These are phyloP conservation scores for Vidua macroura DNA, from an alignment of 2,113 vertebrate species.

Conservation along the genomic window DNA sequence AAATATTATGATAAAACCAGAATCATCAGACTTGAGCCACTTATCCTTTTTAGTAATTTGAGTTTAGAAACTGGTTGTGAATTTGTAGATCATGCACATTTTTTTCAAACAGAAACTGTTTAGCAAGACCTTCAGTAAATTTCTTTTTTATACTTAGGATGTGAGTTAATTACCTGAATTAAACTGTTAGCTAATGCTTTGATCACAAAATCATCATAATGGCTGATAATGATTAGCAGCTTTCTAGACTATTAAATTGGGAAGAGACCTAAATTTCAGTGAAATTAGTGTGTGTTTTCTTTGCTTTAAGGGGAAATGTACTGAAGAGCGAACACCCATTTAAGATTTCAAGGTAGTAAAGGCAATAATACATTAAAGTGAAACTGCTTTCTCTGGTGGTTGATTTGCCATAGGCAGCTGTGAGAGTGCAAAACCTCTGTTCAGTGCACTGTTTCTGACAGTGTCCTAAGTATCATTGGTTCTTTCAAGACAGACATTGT, in stretches of 20 bases:
- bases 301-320: background rate
- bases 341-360: background rate
- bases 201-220: background rate
- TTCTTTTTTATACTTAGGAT: background rate
- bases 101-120: background rate
- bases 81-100: background rate
- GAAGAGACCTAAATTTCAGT: background rate
- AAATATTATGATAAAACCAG: background rate
- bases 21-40: background rate
- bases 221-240: background rate
- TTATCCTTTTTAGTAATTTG: background rate
- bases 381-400: background rate
- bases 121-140: background rate
- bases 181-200: background rate
- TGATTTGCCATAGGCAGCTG: background rate
- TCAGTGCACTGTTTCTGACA: background rate
- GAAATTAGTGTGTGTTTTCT: background rate
- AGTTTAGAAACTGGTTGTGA: background rate
- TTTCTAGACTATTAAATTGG: background rate
- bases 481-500: background rate
- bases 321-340: background rate
- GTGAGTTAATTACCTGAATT: background rate
- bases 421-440: background rate
- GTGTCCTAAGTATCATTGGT: background rate
- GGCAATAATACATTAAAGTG: background rate